Evolutionary conservation across 2,888 invertebrate species (phyloP).

Genomic region (Glyphotaelius pellucidus): DNA sequence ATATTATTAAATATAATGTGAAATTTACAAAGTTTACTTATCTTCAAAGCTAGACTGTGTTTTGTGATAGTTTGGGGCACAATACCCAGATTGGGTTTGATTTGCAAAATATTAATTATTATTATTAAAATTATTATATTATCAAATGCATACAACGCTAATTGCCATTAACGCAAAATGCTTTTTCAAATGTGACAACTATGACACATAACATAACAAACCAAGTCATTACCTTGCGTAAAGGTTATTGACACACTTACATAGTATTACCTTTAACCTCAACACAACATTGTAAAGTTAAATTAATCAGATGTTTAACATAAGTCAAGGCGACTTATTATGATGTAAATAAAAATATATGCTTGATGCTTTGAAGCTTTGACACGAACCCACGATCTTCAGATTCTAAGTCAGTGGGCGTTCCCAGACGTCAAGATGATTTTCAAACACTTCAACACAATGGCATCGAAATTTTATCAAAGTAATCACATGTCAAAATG

Average conservation of each 20-base stretch:
- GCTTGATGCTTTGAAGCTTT: background rate
- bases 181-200: background rate
- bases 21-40: no score
- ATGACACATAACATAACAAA: background rate
- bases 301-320: background rate
- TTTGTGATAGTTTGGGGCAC: no score
- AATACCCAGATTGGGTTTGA: no score
- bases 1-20: no score
- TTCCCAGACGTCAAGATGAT: background rate
- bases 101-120: no score
- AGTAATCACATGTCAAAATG: background rate
- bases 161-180: background rate
- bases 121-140: no score
- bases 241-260: background rate
- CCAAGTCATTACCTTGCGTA: background rate
- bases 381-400: background rate
- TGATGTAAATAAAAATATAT: background rate
- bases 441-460: slow-evolving; percentile 2
- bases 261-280: background rate
- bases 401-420: background rate
- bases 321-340: slow-evolving; percentile 2
- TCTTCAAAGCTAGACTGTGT: no score
- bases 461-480: background rate
- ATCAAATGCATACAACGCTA: background rate
- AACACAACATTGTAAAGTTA: background rate